Percentiles rank a stretch among this genome's conserved stretches.
Evolutionary conservation across 1,140 invertebrate genomes (phyloP).

Genomic region (Phortica variegata): DNA sequence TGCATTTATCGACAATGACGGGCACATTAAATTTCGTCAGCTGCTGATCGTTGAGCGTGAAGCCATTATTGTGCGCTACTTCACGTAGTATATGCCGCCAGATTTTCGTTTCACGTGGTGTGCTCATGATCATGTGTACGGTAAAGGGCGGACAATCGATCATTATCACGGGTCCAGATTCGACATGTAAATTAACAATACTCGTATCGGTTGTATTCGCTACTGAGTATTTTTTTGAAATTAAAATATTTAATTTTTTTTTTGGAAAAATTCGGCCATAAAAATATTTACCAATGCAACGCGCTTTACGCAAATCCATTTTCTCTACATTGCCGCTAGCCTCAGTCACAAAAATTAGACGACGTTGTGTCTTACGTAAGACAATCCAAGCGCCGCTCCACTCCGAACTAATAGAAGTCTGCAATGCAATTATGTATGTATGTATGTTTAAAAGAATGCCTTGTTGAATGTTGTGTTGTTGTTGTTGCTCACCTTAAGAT

Average conservation of each 20-base stretch:
- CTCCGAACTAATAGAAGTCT: slow-evolving; percentile 65
- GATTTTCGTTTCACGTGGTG: slow-evolving; percentile 64
- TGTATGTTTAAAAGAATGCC: neutral
- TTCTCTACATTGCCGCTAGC: slow-evolving; percentile 61
- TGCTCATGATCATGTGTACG: slow-evolving; percentile 72
- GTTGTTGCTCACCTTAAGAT: slow-evolving; percentile 62
- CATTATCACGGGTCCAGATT: slow-evolving; percentile 65
- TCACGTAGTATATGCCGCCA: slow-evolving; percentile 74
- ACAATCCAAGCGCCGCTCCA: slow-evolving; percentile 81
- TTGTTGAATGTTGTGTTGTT: too few species aligned
- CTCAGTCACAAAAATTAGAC: slow-evolving; percentile 67
- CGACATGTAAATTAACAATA: slow-evolving; percentile 60
- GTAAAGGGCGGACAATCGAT: slow-evolving; percentile 67
- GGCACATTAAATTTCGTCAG: slow-evolving; percentile 83
- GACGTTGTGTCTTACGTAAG: slow-evolving; percentile 64
- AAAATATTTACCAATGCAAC: slow-evolving; percentile 66
- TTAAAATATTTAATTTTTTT: neutral
- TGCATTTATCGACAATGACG: slow-evolving; percentile 86
- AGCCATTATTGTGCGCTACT: slow-evolving; percentile 75
- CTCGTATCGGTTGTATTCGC: slow-evolving; percentile 60
- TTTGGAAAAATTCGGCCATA: too few species aligned
- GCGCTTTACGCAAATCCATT: slow-evolving; percentile 78
- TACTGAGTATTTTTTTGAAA: slow-evolving; percentile 5
- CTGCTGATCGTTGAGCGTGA: slow-evolving; percentile 77
- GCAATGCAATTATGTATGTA: slow-evolving; percentile 16